A percentile compares a stretch with the other conserved stretches of the same genome.
Conservation (phyloP, 2,797 vertebrate genomes). For the Lophius americanus region DNA sequence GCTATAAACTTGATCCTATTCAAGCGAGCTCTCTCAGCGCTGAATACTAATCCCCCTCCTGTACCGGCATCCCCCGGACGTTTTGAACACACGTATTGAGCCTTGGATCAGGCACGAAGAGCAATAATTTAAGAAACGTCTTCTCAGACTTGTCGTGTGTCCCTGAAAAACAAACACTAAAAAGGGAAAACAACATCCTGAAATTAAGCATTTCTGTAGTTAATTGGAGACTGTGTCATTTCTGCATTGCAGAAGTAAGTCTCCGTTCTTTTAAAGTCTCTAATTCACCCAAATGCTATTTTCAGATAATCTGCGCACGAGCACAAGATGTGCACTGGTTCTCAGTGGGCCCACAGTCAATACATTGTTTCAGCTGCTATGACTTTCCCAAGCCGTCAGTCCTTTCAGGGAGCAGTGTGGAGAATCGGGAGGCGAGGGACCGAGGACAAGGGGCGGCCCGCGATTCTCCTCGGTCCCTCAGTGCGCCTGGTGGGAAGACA, state of each 20-base stretch:
- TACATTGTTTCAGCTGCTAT: conserved; percentile 65
- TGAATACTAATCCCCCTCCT: conserved; percentile 52
- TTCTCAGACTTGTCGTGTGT: conserved; percentile 54
- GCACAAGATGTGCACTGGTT: conserved; percentile 49
- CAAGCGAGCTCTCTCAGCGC: conserved; percentile 41
- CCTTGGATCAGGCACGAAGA: conserved; percentile 31
- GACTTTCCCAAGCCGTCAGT: conserved; percentile 79
- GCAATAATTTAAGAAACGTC: conserved; percentile 25
- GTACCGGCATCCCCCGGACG: conserved; percentile 26
- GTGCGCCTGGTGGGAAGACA: conserved; percentile 64
- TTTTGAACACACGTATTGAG: conserved; percentile 59
- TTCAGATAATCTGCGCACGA: conserved; percentile 17
- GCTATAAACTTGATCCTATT: conserved; percentile 66
- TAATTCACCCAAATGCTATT: conserved; percentile 1
- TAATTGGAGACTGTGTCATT: no score
- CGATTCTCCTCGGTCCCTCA: conserved; percentile 86
- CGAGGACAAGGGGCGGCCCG: conserved; percentile 81
- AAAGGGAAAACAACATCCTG: no score
- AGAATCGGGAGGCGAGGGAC: conserved; percentile 80
- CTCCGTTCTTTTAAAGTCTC: neutral
- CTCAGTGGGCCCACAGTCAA: conserved; percentile 38
- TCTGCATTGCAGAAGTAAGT: no score
- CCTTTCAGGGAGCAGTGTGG: conserved; percentile 82
- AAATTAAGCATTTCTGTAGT: no score
- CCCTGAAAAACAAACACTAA: conserved; percentile 18